Evolutionary conservation across 2,888 invertebrate genomes (phyloP), one percentile per base, ranked within the genome.

Genomic region (Acleris literana): DNA sequence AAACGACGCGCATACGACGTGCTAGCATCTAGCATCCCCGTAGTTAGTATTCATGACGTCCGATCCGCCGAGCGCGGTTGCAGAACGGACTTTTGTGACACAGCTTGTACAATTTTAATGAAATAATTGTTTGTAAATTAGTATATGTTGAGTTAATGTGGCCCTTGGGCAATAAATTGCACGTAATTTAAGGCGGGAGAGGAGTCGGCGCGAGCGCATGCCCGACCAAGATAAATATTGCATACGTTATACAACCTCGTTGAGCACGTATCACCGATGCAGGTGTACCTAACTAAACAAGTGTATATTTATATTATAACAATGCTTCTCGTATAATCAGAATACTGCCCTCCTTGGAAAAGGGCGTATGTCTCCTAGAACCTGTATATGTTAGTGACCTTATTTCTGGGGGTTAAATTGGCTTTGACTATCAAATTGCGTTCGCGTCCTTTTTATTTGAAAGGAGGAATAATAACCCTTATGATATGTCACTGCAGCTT

Each of bases 81-180:
- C 44, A 29, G 43, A 55, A 65, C 59, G 58, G 58, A 66, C 55
- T 66, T 62, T 70, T 75, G 76, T 79, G 74, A 75, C 76, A 76
- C 67, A 76, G 72, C 78, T 82, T 80, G 81, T 72, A 75, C 73
- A 25, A 57, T 80, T 85, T 80, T 84, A 79, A 84, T 85, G 77
- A 82, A 80, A 87, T 88, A 88, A 87, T 87, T 85, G 81, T 85
- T 84, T 80, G 81, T 72, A 83, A 87, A 87, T 87, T 81, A 83
- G 81, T 82, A 77, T 83, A 81, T 79, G 83, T 82, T 87, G 87
- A 86, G 86, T 82, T 83, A 85, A 82, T 83, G 75, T 78, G 76
- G 80, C 77, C 82, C 80, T 80, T 80, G 73, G 78, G 84, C 78
- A 83, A 85, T 84, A 88, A 88, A 88, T 87, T 90, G 84, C 82